phyloP scores from a whole-genome alignment of 1,140 invertebrate species.

The Drosophila teissieri region DNA sequence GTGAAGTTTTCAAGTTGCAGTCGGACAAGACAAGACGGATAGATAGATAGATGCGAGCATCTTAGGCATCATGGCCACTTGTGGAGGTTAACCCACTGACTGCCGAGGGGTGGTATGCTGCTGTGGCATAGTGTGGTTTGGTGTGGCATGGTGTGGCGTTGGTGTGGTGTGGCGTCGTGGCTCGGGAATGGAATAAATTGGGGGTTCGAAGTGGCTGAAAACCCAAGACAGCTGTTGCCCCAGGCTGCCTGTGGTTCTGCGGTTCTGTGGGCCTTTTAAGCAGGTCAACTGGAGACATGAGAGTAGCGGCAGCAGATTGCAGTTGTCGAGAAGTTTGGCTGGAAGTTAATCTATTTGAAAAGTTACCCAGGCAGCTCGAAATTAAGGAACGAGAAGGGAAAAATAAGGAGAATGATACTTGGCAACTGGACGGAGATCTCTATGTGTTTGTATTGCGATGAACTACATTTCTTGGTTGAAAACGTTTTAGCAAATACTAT shows the following conservation, averaged over 20 bases:
- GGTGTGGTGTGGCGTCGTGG: not conserved
- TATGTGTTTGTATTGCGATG: too few species aligned
- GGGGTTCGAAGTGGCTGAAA: conserved; percentile 17
- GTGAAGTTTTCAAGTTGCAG: conserved; percentile 69
- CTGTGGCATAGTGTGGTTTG: not conserved
- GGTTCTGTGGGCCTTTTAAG: conserved; percentile 51
- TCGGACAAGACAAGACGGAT: conserved; percentile 39
- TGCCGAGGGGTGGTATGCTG: conserved; percentile 1
- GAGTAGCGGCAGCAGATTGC: conserved; percentile 32
- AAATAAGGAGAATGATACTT: conserved; percentile 6
- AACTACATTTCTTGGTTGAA: too few species aligned
- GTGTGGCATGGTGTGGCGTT: not conserved
- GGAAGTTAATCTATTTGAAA: conserved; percentile 57
- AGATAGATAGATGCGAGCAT: conserved; percentile 43
- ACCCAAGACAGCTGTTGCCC: conserved; percentile 53
- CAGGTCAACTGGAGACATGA: conserved; percentile 56
- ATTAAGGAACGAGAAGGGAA: conserved; percentile 21
- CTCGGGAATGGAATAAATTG: not conserved
- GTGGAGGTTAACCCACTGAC: conserved; percentile 55
- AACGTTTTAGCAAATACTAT: too few species aligned
- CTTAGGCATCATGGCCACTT: conserved; percentile 52
- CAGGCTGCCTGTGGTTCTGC: conserved; percentile 39
- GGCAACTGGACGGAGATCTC: not conserved
- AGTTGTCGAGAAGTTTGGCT: conserved; percentile 47
- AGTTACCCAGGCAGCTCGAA: conserved; percentile 36